These are phyloP conservation scores for Amiota communis DNA, from an alignment of 2,888 invertebrate genomes.

Conservation along the genomic window DNA sequence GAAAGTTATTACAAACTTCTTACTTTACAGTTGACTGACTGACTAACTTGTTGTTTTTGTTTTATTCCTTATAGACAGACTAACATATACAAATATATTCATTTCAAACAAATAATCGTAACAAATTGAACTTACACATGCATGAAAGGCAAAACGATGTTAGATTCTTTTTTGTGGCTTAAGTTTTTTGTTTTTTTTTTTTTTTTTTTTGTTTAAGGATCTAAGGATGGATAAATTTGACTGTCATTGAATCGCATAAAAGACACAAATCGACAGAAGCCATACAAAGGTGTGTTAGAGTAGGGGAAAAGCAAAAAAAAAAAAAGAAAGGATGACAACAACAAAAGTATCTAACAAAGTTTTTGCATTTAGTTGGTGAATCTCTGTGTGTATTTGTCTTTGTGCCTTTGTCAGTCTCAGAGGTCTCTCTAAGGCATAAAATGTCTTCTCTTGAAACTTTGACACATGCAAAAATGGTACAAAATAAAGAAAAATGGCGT, in stretches of 20 bases:
- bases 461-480: background rate
- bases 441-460: background rate
- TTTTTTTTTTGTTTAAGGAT: too few species aligned
- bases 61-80: too few species aligned
- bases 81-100: too few species aligned
- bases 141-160: background rate
- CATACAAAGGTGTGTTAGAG: conserved; percentile 12
- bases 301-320: conserved; percentile 3
- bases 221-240: background rate
- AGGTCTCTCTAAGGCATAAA: conserved; percentile 18
- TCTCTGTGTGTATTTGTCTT: background rate
- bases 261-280: background rate
- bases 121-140: conserved; percentile 22
- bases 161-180: too few species aligned
- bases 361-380: background rate
- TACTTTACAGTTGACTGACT: too few species aligned
- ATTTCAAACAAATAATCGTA: conserved; percentile 14
- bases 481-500: too few species aligned
- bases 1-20: background rate
- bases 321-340: background rate
- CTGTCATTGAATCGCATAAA: conserved; percentile 9
- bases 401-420: background rate
- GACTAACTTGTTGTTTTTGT: too few species aligned
- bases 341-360: background rate
- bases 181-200: too few species aligned